Base-by-base conservation (phyloP, 2,888 invertebrate species). In the Lasioglossum morio region DNA sequence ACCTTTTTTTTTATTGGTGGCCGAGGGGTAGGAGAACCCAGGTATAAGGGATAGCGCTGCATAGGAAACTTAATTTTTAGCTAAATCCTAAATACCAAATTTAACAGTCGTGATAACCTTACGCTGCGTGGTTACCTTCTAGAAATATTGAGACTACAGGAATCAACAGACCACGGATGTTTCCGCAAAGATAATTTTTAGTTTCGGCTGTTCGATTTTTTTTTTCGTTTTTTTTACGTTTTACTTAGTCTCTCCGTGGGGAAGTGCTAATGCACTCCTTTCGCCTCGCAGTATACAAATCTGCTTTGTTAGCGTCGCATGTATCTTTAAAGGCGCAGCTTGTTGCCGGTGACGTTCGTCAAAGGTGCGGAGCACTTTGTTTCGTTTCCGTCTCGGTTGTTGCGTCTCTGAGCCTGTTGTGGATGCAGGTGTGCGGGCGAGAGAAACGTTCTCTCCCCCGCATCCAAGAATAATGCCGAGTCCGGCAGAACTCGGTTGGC, bases 391-490 rank as follows among this genome's bases (percentile, higher is more conserved):
- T 23, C 37, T 69, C 63, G 63, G 27, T 63, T 8, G 69, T 34
- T 34, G 69, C 37, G 69, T 37, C 23, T 69, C 69, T 19, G 69
- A 69, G 30, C 63, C 4, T 1, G 60, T 5, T 27, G 30, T 8
- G 30, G 30, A 19, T 63, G 63, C 63, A 63, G 34, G 69, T 37
- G 37, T 4, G 66, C 34, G 23, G 66, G 30, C 30, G 63, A 19
- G 53, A 27, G 72, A 10, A 46, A 72, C 72, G 63, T 34, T 79
- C 12, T 73, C 34, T 63, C 1, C 37, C 23, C 53, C 40, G 74
- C 70, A 75, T 79, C 48, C 70, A 4, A 57, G 70, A 46, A 79
- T 70, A 79, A 79, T 60, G 37, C 27, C n/a, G 23, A 23, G 43
- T 48, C 27, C 79, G 27, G 80, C 46, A 53, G 60, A 57, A 57